Evolutionary conservation across 2,797 vertebrate species (phyloP), one percentile per base, ranked within the genome.

Genomic region (Thamnophis elegans): DNA sequence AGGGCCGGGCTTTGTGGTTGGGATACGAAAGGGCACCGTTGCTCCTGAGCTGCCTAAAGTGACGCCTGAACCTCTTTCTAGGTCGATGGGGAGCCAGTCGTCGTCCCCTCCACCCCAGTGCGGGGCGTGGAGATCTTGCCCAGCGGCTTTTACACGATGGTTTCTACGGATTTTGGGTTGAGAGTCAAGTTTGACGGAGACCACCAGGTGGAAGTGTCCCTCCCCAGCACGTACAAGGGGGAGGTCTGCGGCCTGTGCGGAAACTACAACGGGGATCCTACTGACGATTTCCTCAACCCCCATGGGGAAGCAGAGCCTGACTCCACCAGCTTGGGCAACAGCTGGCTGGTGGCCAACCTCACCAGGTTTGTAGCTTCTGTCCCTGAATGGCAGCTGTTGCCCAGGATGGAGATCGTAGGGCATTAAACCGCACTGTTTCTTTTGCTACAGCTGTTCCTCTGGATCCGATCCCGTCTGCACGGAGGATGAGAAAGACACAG

Each of bases 201-300:
- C 13, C 98, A 98, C 42, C 96, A 96, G 0, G 97, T 99, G 91
- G 97, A 98, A 12, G 93, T 99, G 90, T 96, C 93, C 78, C 95
- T 98, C 90, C 98, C 98, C 2, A 95, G 95, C 36, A 54, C 78
- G 22, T 98, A 98, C 94, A 98, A 97, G 12, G 92, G 97, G 92
- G 95, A 97, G 93, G 97, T 98, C 54, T 99, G 98, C 6, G 98
- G 98, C 94, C 96, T 98, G 95, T 99, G 98, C 36, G 98, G 98
- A 42, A 99, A 98, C 97, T 99, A 98, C 87, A 98, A 98, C 96
- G 93, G 91, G 88, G 54, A 90, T 22, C 93, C 10, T 87, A 94
- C 93, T 14, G 98, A 99, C 8, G 98, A 99, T 54, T 96, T 97
- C 94, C 95, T 58, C 92, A 97, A 95, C 95, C 96, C 97, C 1